Percentiles rank a stretch among this genome's conserved stretches.
Conservation (phyloP, 2,888 invertebrate genomes). For the Meiosimyza platycephala region DNA sequence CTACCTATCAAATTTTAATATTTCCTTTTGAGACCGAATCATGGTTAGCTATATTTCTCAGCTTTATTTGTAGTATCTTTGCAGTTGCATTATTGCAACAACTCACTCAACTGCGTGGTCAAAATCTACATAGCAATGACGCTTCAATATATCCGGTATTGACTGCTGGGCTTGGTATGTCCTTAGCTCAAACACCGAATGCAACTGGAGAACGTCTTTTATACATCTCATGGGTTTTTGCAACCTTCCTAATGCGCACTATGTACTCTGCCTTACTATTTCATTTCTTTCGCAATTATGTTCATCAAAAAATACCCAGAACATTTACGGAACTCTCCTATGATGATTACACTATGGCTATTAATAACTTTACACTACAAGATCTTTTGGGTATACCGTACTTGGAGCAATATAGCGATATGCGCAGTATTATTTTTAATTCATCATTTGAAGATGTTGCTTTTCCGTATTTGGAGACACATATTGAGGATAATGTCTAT, state of each 20-base stretch:
- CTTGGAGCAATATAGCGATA: conserved; percentile 28
- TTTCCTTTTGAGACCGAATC: conserved; percentile 50
- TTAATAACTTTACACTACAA: conserved; percentile 42
- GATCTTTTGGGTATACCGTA: conserved; percentile 41
- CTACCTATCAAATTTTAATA: conserved; percentile 46
- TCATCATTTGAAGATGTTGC: conserved; percentile 38
- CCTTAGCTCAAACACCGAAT: conserved; percentile 30
- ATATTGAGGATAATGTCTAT: conserved; percentile 26
- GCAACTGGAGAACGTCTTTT: conserved; percentile 42
- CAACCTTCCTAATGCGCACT: conserved; percentile 47
- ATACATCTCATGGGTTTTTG: conserved; percentile 48
- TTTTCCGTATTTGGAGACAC: conserved; percentile 43
- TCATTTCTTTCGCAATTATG: conserved; percentile 48
- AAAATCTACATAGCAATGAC: too few species aligned
- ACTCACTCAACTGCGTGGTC: too few species aligned
- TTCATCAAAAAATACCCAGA: conserved; percentile 47
- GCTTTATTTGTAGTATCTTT: conserved; percentile 37
- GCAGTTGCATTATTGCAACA: background rate
- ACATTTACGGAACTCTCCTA: conserved; percentile 43
- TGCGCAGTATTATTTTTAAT: conserved; percentile 30
- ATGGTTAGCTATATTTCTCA: conserved; percentile 46
- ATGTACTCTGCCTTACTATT: conserved; percentile 50
- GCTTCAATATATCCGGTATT: background rate
- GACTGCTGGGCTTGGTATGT: conserved; percentile 42
- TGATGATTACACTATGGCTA: conserved; percentile 44